Base-by-base conservation (phyloP, 2,797 vertebrate species). In the Alosa sapidissima region DNA sequence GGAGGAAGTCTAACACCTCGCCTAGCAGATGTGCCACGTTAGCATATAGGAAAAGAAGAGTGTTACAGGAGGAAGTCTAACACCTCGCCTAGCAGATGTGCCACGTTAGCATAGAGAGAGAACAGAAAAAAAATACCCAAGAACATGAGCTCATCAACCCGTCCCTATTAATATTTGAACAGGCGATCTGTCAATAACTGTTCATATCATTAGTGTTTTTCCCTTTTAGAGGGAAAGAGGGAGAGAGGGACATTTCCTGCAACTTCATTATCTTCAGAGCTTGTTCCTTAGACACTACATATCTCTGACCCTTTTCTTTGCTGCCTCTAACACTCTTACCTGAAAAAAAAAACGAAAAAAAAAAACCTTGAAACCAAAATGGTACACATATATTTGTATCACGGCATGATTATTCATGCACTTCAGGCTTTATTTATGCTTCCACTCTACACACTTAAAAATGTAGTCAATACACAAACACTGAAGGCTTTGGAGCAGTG, bases 401-500 rank as follows among this genome's bases (percentile, higher is more conserved):
- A 1, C 5, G 19, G 5, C 36, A 45, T 41, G 33, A 1, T 19
- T 41, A 41, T 75, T 45, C 16, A 41, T 16, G 68, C 36, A 3
- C 68, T 19, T 75, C 36, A 75, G 36, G 68, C 33, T 19, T 41
- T 72, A 41, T 41, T 5, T 75, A 45, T 19, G 14, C 68, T 75
- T 13, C 62, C 13, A 36, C 62, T 14, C 28, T 2, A 33, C 62
- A 33, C 13, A 36, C 28, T 68, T 10, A 33, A 68, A 16, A 75
- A 19, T 68, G 62, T 68, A 24, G 62, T 87, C 82, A 85, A 47
- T 84, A 84, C 58, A 33, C 45, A 83, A 28, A 65, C 83, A 52
- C 10, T 6, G n/a, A 83, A 84, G 85, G 81, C 84, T 87, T 84
- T 60, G 81, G 68, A 89, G 68, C 62, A 62, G 81, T 85, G 82